These are phyloP conservation scores for Knipowitschia caucasica DNA, from an alignment of 2,797 vertebrate species.

Conservation along the genomic window DNA sequence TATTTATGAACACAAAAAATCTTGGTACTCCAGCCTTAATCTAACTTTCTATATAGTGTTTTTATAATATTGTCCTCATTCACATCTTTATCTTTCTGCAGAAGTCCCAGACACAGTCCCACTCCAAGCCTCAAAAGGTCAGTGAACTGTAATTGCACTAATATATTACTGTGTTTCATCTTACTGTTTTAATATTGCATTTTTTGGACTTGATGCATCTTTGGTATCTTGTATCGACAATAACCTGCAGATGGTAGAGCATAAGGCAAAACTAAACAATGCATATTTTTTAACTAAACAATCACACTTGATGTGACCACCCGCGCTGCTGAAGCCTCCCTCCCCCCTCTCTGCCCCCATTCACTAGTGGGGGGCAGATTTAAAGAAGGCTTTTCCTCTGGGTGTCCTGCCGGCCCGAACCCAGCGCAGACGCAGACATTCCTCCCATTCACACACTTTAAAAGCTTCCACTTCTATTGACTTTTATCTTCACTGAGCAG, in stretches of 20 bases:
- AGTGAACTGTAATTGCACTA: too few species aligned
- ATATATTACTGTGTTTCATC: too few species aligned
- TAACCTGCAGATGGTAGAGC: too few species aligned
- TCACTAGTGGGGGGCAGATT: conserved; percentile 20
- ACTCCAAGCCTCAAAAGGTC: conserved; percentile 47
- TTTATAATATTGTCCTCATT: neutral
- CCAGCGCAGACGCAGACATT: conserved; percentile 19
- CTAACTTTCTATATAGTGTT: neutral
- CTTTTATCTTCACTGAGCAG: neutral
- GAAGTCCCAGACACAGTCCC: conserved; percentile 15
- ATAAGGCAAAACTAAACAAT: too few species aligned
- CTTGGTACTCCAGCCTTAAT: too few species aligned
- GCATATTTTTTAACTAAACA: neutral
- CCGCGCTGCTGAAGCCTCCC: conserved; percentile 20
- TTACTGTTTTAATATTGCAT: too few species aligned
- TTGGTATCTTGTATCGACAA: too few species aligned
- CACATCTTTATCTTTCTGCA: conserved; percentile 24
- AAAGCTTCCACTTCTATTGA: neutral
- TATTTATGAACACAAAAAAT: too few species aligned
- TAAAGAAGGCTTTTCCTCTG: conserved; percentile 14
- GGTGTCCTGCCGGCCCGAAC: conserved; percentile 11
- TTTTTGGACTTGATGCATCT: too few species aligned
- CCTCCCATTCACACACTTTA: conserved; percentile 14
- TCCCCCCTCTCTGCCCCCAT: conserved; percentile 1
- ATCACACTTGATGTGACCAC: conserved; percentile 20